Base-by-base conservation (phyloP, 1,140 invertebrate species). In the Druon quercuslanigerum region DNA sequence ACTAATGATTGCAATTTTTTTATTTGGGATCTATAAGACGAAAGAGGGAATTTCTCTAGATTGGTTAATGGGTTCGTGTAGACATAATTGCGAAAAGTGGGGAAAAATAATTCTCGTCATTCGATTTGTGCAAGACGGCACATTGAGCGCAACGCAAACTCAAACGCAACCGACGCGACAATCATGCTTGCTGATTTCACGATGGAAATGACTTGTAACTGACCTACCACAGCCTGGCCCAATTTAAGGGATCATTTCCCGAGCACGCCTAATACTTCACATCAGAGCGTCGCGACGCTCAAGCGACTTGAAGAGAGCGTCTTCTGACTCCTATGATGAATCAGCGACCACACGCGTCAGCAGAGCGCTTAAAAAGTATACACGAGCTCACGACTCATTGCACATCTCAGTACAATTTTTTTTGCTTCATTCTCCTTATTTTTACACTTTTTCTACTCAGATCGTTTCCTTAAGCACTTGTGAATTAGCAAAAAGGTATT, bases 181-280 rank as follows among this genome's bases (percentile, higher is more conserved):
- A 46, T 46, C 40, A 46, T 46, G 40, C 40, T 56, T 60, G 57
- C 5, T 66, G 60, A 66, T 66, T 66, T 66, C 60, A 72, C 74
- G 56, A 6, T 13, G 80, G 75, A 82, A 84, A 84, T 84, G 83
- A 81, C 72, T 77, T 82, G 79, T 79, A 70, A 79, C 83, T 83
- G 81, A 82, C 86, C 86, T 87, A 87, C 86, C 86, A 83, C 86
- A 83, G 79, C n/a, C 72, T 57, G 83, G 84, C 80, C 86, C 83
- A 86, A 87, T 87, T 87, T 85, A 85, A 87, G 82, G 86, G 83
- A 82, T 86, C 86, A 83, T 87, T 87, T 86, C 81, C 84, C 78
- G 80, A 78, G 83, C 82, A 76, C 84, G 85, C 83, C 78, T 77
- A 79, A 80, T 87, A 83, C 80, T 83, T 83, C 85, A 83, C 81